Conservation (phyloP, 2,888 invertebrate genomes). For the Dynastes maya region DNA sequence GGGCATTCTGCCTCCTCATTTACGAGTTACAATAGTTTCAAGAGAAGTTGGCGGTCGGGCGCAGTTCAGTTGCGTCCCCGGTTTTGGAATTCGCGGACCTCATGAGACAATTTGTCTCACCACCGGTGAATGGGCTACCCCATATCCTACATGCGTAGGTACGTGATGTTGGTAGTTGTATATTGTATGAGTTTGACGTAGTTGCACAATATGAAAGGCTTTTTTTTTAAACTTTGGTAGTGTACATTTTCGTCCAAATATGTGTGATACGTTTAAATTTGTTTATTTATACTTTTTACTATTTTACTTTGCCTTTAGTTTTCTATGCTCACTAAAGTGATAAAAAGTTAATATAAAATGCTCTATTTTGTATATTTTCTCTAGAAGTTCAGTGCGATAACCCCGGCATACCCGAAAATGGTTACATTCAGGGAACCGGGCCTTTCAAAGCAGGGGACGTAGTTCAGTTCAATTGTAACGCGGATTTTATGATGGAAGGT, state of each 20-base stretch:
- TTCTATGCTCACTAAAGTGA: too few relatives aligned
- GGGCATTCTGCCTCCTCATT: conserved; percentile 73
- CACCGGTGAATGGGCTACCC: conserved; percentile 85
- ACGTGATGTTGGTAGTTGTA: conserved; percentile 56
- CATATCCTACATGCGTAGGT: conserved; percentile 85
- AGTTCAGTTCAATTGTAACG: conserved; percentile 90
- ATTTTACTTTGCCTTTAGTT: too few relatives aligned
- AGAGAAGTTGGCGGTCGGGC: conserved; percentile 87
- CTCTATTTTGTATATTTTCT: conserved; percentile 1
- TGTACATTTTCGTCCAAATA: too few relatives aligned
- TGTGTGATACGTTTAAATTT: too few relatives aligned
- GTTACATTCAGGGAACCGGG: conserved; percentile 84
- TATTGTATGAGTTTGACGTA: background rate
- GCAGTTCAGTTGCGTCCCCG: conserved; percentile 85
- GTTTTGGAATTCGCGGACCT: conserved; percentile 84
- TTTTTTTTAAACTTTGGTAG: background rate
- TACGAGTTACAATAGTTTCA: conserved; percentile 82
- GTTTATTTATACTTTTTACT: too few relatives aligned
- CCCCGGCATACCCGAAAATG: conserved; percentile 83
- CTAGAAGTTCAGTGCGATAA: conserved; percentile 87
- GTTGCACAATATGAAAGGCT: background rate
- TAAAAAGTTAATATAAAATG: too few relatives aligned
- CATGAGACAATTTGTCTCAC: conserved; percentile 84
- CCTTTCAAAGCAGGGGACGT: conserved; percentile 89
- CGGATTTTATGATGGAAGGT: conserved; percentile 91